Percentiles rank a stretch among this genome's conserved stretches.
Evolutionary conservation across 2,888 invertebrate species (phyloP).

Genomic region (Eilema griseolum): DNA sequence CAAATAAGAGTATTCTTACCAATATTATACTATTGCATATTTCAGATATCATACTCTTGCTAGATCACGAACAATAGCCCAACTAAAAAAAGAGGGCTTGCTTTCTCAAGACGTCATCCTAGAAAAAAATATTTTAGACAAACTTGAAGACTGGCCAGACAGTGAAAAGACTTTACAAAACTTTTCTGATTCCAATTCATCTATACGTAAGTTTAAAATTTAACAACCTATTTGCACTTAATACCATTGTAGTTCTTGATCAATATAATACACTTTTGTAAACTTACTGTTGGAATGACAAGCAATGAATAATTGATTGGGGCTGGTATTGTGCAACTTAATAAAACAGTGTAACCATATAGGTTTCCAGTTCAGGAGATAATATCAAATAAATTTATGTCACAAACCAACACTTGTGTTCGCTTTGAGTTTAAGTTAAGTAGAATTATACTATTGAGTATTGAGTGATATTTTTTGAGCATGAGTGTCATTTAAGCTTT

Average conservation of each 20-base stretch:
- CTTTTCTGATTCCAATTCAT: conserved; percentile 65
- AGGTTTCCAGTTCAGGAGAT: too few relatives aligned
- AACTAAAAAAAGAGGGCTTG: conserved; percentile 71
- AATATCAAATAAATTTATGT: too few relatives aligned
- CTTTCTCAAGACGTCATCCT: conserved; percentile 63
- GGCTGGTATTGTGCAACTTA: too few relatives aligned
- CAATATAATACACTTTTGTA: too few relatives aligned
- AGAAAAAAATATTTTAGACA: conserved; percentile 66
- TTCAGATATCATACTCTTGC: conserved; percentile 80
- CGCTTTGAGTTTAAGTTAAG: too few relatives aligned
- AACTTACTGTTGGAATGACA: too few relatives aligned
- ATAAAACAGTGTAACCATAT: too few relatives aligned
- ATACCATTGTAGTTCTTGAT: background rate
- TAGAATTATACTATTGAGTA: too few relatives aligned
- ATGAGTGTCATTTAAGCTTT: background rate
- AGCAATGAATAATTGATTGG: too few relatives aligned
- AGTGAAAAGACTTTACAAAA: conserved; percentile 54
- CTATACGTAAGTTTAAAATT: conserved; percentile 72
- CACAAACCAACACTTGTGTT: too few relatives aligned
- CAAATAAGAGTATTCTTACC: too few relatives aligned
- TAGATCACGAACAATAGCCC: conserved; percentile 67
- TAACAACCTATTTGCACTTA: background rate
- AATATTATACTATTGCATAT: conserved; percentile 19
- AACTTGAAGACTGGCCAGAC: conserved; percentile 73
- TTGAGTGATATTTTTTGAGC: background rate